Percentiles rank a stretch among this genome's conserved stretches.
Evolutionary conservation across 2,888 invertebrate genomes (phyloP).

Genomic region (Eupithecia dodoneata): DNA sequence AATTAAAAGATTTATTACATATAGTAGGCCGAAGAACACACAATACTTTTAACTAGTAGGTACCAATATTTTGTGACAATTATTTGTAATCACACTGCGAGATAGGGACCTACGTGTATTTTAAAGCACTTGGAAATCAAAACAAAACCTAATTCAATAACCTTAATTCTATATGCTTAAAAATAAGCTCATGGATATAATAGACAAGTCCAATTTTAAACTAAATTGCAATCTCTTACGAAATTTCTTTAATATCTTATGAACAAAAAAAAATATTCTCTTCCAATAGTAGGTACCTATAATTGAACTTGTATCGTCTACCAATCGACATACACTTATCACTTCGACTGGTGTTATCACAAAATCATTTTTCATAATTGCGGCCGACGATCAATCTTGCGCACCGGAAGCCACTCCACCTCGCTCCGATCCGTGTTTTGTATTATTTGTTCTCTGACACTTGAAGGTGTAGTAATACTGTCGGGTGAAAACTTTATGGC

Average conservation of each 20-base stretch:
- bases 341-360: constrained; percentile 49
- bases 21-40: background rate
- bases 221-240: background rate
- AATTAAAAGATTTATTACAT: background rate
- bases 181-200: background rate
- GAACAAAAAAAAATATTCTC: background rate
- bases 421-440: constrained; percentile 44
- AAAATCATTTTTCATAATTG: constrained; percentile 81
- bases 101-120: background rate
- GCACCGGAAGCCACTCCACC: constrained; percentile 78
- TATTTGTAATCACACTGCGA: background rate
- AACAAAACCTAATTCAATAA: background rate
- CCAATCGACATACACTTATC: constrained; percentile 33
- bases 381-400: constrained; percentile 76
- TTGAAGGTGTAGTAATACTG: constrained; percentile 26
- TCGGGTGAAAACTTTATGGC: background rate
- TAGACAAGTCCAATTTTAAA: background rate
- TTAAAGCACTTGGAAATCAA: background rate
- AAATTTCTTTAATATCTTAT: background rate
- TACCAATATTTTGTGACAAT: background rate
- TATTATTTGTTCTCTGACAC: constrained; percentile 21
- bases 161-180: background rate
- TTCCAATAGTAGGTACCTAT: background rate
- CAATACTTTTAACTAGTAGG: background rate
- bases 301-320: background rate